These are phyloP conservation scores for Petrosia ficiformis DNA, from an alignment of 37 sponge, comb jelly and placozoan species.

Conservation along the genomic window DNA sequence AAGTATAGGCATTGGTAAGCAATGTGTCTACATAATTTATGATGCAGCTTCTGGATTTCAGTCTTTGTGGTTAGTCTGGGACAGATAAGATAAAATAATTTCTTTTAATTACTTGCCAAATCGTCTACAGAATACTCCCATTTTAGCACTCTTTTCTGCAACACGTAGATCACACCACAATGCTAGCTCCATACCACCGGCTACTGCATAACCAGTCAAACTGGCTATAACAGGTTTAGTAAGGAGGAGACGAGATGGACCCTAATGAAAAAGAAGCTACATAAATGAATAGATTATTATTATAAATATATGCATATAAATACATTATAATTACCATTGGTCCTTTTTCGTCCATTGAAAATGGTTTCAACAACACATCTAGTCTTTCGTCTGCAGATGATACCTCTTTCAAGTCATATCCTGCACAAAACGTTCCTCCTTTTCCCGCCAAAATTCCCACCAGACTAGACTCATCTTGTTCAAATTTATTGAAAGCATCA, in stretches of 20 bases:
- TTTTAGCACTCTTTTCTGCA: conserved; percentile 48
- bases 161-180: conserved; percentile 71
- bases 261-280: conserved; percentile 34
- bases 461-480: conserved; percentile 7
- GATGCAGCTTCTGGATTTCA: no score
- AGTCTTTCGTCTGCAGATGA: neutral
- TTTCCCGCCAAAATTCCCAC: conserved; percentile 52
- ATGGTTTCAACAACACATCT: neutral
- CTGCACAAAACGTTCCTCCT: conserved; percentile 68
- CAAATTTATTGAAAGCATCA: conserved; percentile 42
- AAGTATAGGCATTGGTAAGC: no score
- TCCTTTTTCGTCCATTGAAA: neutral
- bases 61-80: no score
- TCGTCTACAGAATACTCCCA: conserved; percentile 72
- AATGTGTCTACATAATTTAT: no score
- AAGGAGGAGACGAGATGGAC: conserved; percentile 43
- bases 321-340: neutral
- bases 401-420: conserved; percentile 69
- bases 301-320: neutral
- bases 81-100: no score
- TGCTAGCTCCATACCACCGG: conserved; percentile 75
- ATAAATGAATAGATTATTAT: neutral
- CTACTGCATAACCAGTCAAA: conserved; percentile 72
- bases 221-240: conserved; percentile 69
- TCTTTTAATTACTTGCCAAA: conserved; percentile 57